Evolutionary conservation across 2,113 vertebrate genomes (phyloP).

Genomic region (Acrocephalus arundinaceus): DNA sequence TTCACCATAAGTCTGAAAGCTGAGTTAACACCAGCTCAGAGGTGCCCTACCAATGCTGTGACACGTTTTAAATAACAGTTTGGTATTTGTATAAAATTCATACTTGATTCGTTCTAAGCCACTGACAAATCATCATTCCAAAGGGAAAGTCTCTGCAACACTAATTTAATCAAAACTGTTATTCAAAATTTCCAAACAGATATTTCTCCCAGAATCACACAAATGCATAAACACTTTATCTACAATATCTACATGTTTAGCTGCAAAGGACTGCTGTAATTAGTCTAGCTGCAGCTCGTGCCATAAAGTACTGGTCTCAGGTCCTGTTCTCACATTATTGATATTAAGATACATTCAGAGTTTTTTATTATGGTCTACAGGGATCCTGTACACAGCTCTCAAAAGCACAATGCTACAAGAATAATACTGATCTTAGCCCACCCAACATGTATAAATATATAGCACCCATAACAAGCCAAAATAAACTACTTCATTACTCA

Average conservation of each 20-base stretch:
- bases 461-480: neutral
- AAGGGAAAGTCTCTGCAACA: neutral
- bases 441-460: neutral
- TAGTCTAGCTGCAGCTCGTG: neutral
- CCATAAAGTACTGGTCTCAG: neutral
- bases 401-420: neutral
- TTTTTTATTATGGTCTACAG: neutral
- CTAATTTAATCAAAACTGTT: slow-evolving; percentile 14
- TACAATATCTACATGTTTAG: neutral
- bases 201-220: neutral
- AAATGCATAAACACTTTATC: neutral
- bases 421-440: neutral
- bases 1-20: neutral
- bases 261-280: neutral
- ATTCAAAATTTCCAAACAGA: slow-evolving; percentile 23
- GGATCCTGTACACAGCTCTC: neutral
- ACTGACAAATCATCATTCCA: neutral
- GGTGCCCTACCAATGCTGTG: neutral
- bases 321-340: neutral
- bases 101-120: neutral
- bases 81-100: neutral
- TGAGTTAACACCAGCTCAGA: neutral
- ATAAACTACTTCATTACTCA: neutral
- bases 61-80: neutral
- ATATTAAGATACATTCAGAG: neutral